Percentiles rank a stretch among this genome's conserved stretches.
phyloP scores from a whole-genome alignment of 2,797 vertebrate species.

The Darevskia mixta region DNA sequence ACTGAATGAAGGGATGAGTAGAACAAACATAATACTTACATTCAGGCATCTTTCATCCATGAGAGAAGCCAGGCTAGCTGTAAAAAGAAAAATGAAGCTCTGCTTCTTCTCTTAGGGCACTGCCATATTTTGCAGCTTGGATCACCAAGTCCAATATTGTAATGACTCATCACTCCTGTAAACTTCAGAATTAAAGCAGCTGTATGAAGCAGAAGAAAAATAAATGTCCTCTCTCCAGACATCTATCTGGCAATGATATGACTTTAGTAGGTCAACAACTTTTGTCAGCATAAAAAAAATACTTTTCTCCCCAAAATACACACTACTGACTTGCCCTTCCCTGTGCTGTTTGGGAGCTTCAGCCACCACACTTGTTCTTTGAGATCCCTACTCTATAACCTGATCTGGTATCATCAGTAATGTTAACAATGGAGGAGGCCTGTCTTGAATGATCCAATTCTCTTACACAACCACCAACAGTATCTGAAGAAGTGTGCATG shows the following conservation, averaged over 20 bases:
- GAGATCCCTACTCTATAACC: background rate
- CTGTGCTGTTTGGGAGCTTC: background rate
- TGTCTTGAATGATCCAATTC: background rate
- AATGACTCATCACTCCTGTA: constrained; percentile 2
- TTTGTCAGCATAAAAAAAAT: background rate
- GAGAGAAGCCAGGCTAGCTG: background rate
- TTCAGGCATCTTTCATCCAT: background rate
- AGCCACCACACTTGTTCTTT: background rate
- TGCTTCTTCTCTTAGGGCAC: background rate
- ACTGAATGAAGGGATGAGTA: background rate
- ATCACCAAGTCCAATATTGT: background rate
- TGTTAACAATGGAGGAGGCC: background rate
- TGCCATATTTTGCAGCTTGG: background rate
- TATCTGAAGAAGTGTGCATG: too few species aligned
- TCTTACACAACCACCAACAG: background rate
- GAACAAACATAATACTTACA: background rate
- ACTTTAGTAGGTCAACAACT: background rate
- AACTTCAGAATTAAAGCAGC: background rate
- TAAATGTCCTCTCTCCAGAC: background rate
- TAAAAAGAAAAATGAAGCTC: background rate
- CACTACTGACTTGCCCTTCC: background rate
- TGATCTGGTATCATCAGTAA: background rate
- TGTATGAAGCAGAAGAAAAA: background rate
- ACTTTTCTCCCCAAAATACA: background rate
- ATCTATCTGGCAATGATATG: background rate